Evolutionary conservation across 2,797 vertebrate genomes (phyloP).

Genomic region (Austrolebias charrua): DNA sequence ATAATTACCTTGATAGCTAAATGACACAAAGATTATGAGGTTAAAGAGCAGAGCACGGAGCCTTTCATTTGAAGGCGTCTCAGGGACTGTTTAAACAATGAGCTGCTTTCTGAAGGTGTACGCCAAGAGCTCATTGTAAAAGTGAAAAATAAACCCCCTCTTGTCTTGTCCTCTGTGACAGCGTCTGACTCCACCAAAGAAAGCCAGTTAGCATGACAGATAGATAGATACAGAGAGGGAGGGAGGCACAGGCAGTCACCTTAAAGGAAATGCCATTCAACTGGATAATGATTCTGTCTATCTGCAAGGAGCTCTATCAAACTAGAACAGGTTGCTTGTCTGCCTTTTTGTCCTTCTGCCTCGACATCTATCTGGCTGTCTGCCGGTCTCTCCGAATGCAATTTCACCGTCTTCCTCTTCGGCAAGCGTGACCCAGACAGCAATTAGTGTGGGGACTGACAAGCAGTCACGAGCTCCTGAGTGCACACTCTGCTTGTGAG

Average conservation of each 20-base stretch:
- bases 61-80: conserved; percentile 53
- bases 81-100: conserved; percentile 47
- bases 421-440: conserved; percentile 34
- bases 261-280: conserved; percentile 55
- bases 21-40: conserved; percentile 58
- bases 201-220: conserved; percentile 35
- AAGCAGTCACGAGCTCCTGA: conserved; percentile 29
- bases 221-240: conserved; percentile 20
- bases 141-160: conserved; percentile 30
- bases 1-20: conserved; percentile 55
- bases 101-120: conserved; percentile 37
- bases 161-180: conserved; percentile 33
- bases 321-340: conserved; percentile 23
- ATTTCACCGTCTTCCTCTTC: conserved; percentile 25
- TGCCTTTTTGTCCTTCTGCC: conserved; percentile 20
- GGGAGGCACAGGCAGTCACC: conserved; percentile 47
- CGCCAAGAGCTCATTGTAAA: conserved; percentile 31
- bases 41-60: conserved; percentile 50
- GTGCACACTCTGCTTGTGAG: conserved; percentile 28
- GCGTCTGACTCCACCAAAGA: conserved; percentile 19
- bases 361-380: conserved; percentile 15
- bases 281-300: conserved; percentile 49
- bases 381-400: conserved; percentile 26
- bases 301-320: conserved; percentile 29
- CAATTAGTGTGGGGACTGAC: conserved; percentile 38